Evolutionary conservation across 2,797 vertebrate species (phyloP), one percentile per base, ranked within the genome.

Genomic region (Otus scops): DNA sequence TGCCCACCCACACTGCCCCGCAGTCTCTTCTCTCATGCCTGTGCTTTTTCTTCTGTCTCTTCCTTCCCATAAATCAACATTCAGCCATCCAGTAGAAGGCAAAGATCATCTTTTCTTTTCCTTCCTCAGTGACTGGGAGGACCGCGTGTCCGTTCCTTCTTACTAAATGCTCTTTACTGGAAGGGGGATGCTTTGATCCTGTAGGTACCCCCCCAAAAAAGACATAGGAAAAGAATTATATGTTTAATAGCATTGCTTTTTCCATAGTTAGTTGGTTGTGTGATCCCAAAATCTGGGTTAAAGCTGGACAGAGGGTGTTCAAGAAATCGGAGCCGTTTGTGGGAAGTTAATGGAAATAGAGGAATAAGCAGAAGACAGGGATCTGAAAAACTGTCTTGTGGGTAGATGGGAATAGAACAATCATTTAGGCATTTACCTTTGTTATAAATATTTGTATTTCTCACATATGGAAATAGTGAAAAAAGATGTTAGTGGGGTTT

Each of bases 371-470:
- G 88, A 79, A 90, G 85, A 70, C 38, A 26, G 30, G 51, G 30
- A 4, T 24, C 61, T 93, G 89, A 54, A 84, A 76, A 91, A 86
- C 18, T 48, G 26, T 36, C 83, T 64, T 45, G 26, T 51, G 77
- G 26, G 43, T 88, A 53, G 57, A 43, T 64, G 43, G 76, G 73
- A 67, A 54, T 65, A 73, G 71, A 93, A 38, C 32, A 91, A 75
- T 38, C 69, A 63, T 71, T 83, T 68, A 89, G 93, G 67, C 81
- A 94, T 97, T 96, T 97, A 92, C 94, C 83, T 96, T 98, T 89
- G 64, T 94, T 96, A 95, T 94, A 97, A 97, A 96, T 86, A 92
- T 88, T 95, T 96, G 88, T 94, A 67, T 86, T 93, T 91, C 97
- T 70, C 93, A 87, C 89, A 97, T 97, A 88, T 96, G 90, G 85